Evolutionary conservation across 1,140 invertebrate species (phyloP), one percentile per base, ranked within the genome.

Genomic region (Drosophila navojoa): DNA sequence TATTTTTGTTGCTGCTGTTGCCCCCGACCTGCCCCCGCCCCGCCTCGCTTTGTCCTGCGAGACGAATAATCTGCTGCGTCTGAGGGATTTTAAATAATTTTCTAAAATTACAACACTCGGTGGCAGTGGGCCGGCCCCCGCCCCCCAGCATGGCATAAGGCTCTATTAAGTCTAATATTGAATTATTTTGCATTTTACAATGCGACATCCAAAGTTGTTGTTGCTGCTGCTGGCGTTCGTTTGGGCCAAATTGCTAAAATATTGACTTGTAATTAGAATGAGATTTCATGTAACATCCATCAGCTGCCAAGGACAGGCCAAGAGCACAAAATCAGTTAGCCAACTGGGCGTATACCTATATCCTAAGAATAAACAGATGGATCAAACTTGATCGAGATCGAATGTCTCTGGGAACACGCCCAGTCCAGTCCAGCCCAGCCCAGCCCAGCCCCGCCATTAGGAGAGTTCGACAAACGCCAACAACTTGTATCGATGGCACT

Each of bases 101-200:
- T 84, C 80, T 84, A 84, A 79, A 82, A 84, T 82, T 82, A 84
- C 76, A 76, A 61, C 68, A 40, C 40, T 38, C 29, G 38, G 22
- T 22, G n/a, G 40, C 32, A 10, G 10, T 27, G 40, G 25, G 40
- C 9, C 38, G 40, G 25, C 32, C 9, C 38, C 4, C 15, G 25
- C 40, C 10, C 29, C 5, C 13, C 40, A 44, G 40, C 38, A 59
- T 3, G n/a, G 5, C 42, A 71, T 61, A 63, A 74, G 67, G 79
- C 81, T 85, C 77, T 84, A 84, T 84, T 81, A 77, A 67, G 62
- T 61, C 58, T 58, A 77, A 86, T 81, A 81, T 75, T 22, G 77
- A 86, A 74, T 84, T 70, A 84, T 84, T 85, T 80, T 70, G 64
- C 71, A 64, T 84, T 76, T 32, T 11, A 22, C 19, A 22, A 22